Evolutionary conservation across 2,797 vertebrate genomes (phyloP).

Genomic region (Fratercula arctica): DNA sequence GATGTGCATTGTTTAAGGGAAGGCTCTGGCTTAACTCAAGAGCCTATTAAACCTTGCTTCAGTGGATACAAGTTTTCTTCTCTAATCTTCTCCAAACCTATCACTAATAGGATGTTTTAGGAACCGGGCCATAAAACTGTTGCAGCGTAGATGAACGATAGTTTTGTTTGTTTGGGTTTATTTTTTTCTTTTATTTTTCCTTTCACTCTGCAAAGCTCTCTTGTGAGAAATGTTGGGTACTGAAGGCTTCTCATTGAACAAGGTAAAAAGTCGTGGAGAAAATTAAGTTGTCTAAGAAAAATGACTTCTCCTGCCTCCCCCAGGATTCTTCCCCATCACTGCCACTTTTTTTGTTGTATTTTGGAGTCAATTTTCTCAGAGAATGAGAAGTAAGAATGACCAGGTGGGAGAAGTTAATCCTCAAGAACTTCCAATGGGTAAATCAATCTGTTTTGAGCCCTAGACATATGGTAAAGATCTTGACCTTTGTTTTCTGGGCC

Average conservation of each 20-base stretch:
- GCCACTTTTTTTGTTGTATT: not conserved
- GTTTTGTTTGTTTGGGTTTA: not conserved
- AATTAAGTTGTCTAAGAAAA: not conserved
- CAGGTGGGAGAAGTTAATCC: not conserved
- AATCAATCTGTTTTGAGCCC: not conserved
- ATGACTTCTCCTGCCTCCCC: not conserved
- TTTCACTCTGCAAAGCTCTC: not conserved
- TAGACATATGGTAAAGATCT: not conserved
- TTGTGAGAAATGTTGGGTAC: not conserved
- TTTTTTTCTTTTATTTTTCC: not conserved
- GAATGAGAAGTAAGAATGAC: not conserved
- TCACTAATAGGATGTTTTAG: not conserved
- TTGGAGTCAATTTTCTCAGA: not conserved
- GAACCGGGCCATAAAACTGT: not conserved
- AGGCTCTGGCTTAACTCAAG: conserved; percentile 12
- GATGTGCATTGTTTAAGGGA: conserved; percentile 35
- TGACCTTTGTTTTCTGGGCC: not conserved
- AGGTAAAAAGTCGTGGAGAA: not conserved
- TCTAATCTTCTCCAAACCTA: not conserved
- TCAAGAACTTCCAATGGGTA: not conserved
- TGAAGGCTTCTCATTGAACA: not conserved
- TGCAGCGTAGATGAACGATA: not conserved
- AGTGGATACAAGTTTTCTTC: conserved; percentile 14
- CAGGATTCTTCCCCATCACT: not conserved
- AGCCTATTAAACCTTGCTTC: conserved; percentile 36